Conservation (phyloP, 2,888 invertebrate genomes). For the Exephanes ischioxanthus region DNA sequence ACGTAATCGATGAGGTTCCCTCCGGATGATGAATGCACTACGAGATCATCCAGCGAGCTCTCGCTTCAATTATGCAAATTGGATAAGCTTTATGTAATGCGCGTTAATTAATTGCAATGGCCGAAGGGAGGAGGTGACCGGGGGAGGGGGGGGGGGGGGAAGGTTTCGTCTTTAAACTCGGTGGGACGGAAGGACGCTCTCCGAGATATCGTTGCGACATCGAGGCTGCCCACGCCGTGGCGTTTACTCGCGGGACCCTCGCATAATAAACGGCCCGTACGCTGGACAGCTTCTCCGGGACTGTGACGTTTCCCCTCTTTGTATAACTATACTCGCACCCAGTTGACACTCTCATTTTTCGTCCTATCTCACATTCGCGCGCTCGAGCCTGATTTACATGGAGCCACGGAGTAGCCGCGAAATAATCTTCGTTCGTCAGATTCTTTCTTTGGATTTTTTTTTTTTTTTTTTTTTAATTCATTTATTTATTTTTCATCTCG, state of each 20-base stretch:
- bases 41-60: conserved; percentile 68
- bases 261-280: conserved; percentile 20
- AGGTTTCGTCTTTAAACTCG: conserved; percentile 72
- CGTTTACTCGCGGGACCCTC: background rate
- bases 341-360: conserved; percentile 29
- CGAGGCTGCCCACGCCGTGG: conserved; percentile 51
- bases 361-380: conserved; percentile 1
- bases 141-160: conserved; percentile 12
- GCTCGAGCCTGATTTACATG: conserved; percentile 27
- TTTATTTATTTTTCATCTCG: background rate
- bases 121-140: conserved; percentile 47
- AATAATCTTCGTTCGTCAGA: conserved; percentile 21
- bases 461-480: background rate
- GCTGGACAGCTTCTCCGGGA: conserved; percentile 1
- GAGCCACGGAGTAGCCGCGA: conserved; percentile 18
- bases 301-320: conserved; percentile 35
- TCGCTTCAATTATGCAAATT: conserved; percentile 81
- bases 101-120: conserved; percentile 80
- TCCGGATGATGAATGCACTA: conserved; percentile 76
- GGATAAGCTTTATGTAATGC: conserved; percentile 77
- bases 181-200: conserved; percentile 76
- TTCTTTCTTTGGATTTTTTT: conserved; percentile 2
- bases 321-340: conserved; percentile 27
- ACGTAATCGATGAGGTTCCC: conserved; percentile 68
- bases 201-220: conserved; percentile 55